Base-by-base conservation (phyloP, 2,888 invertebrate genomes). In the Catocala sponsa region DNA sequence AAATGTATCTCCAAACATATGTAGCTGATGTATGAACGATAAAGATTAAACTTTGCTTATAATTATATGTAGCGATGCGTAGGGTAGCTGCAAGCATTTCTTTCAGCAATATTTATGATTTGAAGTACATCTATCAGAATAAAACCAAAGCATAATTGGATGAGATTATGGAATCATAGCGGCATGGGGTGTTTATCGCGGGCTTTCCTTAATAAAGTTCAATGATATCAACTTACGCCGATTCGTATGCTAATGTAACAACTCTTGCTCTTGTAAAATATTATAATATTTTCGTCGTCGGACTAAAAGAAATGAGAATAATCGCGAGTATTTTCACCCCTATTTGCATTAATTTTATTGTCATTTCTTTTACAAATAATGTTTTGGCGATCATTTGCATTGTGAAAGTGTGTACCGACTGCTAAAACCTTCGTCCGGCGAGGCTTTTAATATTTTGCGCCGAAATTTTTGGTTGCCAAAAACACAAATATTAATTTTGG, bases 231-330 rank as follows among this genome's bases (percentile, higher is more conserved):
- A 83, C 80, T 84, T 78, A 75, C 73, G 69, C 50, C 79, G 72
- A 92, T 93, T 90, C 71, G 78, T 82, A 93, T 93, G 93, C 83
- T 83, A 92, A 94, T 93, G 81, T 83, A 78, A 88, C 85, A 91
- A 89, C 90, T 88, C 87, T 89, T 90, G 84, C 87, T 86, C 86
- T 85, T 83, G 85, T 88, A 84, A 86, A 89, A 90, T 88, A 89
- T 88, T 89, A 89, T 87, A 71, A 75, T 78, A 80, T 84, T 86
- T 81, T 85, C 76, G 74, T 72, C 84, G 81, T 81, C 75, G 74
- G 80, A 62, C 69, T 68, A 78, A 80, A 82, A 80, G 76, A 76
- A 85, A 87, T 81, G 78, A 73, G 81, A 81, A 82, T 84, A 82
- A 90, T 88, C 76, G 79, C 78, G 76, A 79, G 82, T 85, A 78